These are phyloP conservation scores for Argyresthia albistria DNA, from an alignment of 2,888 invertebrate species.

Conservation along the genomic window DNA sequence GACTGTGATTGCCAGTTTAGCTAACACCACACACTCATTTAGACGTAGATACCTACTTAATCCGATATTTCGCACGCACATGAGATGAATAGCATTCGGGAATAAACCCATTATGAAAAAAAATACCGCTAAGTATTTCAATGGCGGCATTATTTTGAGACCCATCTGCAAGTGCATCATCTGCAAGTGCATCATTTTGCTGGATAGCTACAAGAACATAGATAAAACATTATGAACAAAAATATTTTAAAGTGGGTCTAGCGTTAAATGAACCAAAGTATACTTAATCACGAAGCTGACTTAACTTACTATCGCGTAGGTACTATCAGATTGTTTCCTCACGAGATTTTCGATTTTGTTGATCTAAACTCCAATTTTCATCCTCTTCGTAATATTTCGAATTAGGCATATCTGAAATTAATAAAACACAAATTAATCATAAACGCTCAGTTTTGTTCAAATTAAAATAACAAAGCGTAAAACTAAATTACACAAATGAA, in stretches of 20 bases:
- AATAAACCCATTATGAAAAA: no score
- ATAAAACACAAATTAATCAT: conserved; percentile 4
- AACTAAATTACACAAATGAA: conserved; percentile 12
- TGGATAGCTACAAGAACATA: no score
- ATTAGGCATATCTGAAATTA: conserved; percentile 58
- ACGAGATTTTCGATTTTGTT: conserved; percentile 4
- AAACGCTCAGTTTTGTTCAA: neutral
- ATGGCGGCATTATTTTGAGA: no score
- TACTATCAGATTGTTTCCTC: neutral
- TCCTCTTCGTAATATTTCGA: conserved; percentile 22
- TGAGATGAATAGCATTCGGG: no score
- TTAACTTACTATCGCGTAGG: conserved; percentile 3
- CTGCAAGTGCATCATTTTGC: no score
- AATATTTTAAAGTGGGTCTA: conserved; percentile 1
- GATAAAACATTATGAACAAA: no score
- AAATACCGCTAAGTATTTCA: no score
- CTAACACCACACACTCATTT: no score
- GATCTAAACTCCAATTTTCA: conserved; percentile 8
- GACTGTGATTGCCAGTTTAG: no score
- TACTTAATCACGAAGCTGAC: neutral
- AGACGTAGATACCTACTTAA: no score
- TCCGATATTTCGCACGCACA: no score
- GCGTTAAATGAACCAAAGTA: conserved; percentile 2
- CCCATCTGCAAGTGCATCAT: no score
- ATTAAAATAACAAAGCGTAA: conserved; percentile 7